A percentile compares a stretch with the other conserved stretches of the same genome.
These are phyloP conservation scores for Eupsittula cactorum DNA, from an alignment of 2,113 vertebrate genomes.

Conservation along the genomic window DNA sequence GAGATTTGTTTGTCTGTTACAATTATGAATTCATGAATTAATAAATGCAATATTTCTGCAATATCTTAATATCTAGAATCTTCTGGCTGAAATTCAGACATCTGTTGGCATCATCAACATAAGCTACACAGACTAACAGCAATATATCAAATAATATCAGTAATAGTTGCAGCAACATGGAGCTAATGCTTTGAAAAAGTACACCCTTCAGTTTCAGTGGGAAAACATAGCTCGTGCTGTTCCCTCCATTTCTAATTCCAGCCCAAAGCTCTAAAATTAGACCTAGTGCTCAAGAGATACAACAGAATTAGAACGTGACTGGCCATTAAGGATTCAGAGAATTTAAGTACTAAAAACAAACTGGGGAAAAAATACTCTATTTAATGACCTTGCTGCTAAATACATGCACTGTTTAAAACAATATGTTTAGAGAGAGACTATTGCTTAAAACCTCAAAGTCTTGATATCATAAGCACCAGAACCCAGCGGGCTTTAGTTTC, in stretches of 20 bases:
- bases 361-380: not conserved
- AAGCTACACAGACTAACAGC: not conserved
- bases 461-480: not conserved
- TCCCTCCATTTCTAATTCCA: not conserved
- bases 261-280: not conserved
- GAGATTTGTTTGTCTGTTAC: not conserved
- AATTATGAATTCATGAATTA: slow-evolving; percentile 7
- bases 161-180: not conserved
- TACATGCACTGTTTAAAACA: not conserved
- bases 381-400: not conserved
- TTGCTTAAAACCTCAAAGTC: not conserved
- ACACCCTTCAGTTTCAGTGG: not conserved
- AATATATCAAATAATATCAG: not conserved
- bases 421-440: not conserved
- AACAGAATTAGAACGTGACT: not conserved
- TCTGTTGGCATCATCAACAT: slow-evolving; percentile 27
- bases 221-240: not conserved
- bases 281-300: not conserved
- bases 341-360: not conserved
- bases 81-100: slow-evolving; percentile 39
- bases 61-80: not conserved
- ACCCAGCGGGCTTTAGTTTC: not conserved
- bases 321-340: not conserved
- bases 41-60: not conserved
- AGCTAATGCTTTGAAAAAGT: not conserved